Base-by-base conservation (phyloP, 2,797 vertebrate genomes). In the Geotria australis region DNA sequence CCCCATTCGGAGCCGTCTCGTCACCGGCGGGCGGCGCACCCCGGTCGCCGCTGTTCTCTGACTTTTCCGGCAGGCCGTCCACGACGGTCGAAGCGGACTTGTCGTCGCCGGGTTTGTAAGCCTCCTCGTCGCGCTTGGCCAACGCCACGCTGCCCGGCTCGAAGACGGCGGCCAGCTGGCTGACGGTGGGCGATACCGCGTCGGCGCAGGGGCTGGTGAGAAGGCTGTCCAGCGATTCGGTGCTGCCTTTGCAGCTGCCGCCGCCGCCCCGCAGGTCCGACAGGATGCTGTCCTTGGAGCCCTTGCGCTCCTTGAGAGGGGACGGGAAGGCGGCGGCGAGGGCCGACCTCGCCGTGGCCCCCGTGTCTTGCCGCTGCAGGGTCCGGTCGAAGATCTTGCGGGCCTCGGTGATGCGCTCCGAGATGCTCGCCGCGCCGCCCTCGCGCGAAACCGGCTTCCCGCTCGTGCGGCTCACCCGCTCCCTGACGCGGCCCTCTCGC, bases 111-210 rank as follows among this genome's bases (percentile, higher is more conserved):
- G 38, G 24, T 38, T 38, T 38, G 24, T 24, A 38, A 38, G 24
- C 5, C 24, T 38, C 24, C 24, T 38, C 24, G 38, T 38, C 24
- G 24, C 24, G 24, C 24, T 38, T 38, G 24, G 24, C 24, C 24
- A 38, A 38, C 24, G 24, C 24, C 24, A 38, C 24, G 24, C 24
- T 38, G 24, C 51, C 51, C 2, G 51, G 51, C 24, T 96, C 85
- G 63, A 96, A 96, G 12, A 94, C 88, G 8, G 88, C 86, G 1
- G 86, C 91, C 64, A 96, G 81, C 68, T 93, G 88, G 67, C 85
- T 93, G 64, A 96, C 89, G 1, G 89, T 94, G 5, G 89, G 85
- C 24, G 85, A 96, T 57, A 85, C 78, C 0, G 84, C 82, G 64
- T 98, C 89, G 1, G 83, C 51, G 55, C 51, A 55, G 51, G 51